A percentile compares a stretch with the other conserved stretches of the same genome.
Evolutionary conservation across 2,113 vertebrate genomes (phyloP).

Genomic region (Catharus minimus): DNA sequence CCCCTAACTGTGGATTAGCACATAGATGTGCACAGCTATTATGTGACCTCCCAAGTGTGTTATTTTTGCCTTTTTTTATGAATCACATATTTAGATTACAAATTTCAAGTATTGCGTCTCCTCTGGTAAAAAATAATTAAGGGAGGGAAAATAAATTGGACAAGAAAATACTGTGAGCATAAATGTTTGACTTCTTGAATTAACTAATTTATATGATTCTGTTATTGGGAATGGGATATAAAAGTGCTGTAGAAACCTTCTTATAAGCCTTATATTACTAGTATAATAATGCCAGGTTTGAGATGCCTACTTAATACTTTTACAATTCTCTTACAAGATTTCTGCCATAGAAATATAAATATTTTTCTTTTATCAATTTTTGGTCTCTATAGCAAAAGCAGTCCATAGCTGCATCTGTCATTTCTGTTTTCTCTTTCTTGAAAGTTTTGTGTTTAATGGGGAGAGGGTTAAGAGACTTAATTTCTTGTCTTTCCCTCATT

Average conservation of each 20-base stretch:
- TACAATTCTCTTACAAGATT: slow-evolving; percentile 66
- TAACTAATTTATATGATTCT: slow-evolving; percentile 35
- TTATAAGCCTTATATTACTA: slow-evolving; percentile 39
- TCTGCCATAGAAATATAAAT: slow-evolving; percentile 12
- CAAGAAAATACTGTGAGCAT: not conserved
- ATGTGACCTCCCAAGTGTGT: not conserved
- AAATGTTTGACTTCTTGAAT: not conserved
- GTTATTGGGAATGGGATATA: slow-evolving; percentile 21
- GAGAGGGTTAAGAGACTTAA: not conserved
- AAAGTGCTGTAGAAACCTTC: slow-evolving; percentile 4
- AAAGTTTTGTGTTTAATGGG: not conserved
- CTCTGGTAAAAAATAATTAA: not conserved
- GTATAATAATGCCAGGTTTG: slow-evolving; percentile 63
- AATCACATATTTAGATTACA: not conserved
- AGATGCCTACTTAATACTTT: slow-evolving; percentile 61
- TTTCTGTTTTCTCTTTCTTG: not conserved
- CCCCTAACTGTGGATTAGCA: not conserved
- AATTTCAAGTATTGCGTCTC: not conserved
- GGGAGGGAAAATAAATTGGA: not conserved
- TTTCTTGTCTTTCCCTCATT: not conserved
- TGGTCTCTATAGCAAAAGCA: not conserved
- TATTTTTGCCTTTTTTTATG: not conserved
- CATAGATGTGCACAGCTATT: rapidly evolving
- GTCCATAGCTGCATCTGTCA: not conserved
- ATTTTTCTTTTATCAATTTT: not conserved